Percentiles rank a stretch among this genome's conserved stretches.
Evolutionary conservation across 2,113 vertebrate species (phyloP).

Genomic region (Caranx ignobilis): DNA sequence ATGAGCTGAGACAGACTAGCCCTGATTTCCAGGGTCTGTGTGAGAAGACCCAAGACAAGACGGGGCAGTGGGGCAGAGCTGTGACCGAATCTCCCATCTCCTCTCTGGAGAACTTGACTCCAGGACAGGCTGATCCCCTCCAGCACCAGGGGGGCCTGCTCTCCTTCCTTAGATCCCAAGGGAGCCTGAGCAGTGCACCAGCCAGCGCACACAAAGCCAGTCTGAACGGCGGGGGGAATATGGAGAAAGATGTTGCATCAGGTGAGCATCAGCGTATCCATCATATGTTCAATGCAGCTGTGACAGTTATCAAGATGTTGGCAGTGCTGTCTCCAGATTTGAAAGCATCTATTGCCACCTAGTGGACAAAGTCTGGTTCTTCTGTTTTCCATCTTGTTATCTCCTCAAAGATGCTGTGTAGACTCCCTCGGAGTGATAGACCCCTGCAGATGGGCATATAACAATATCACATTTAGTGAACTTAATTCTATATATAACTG

Average conservation of each 20-base stretch:
- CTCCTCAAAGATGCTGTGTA: conserved; percentile 4
- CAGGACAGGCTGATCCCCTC: conserved; percentile 84
- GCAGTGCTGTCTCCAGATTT: conserved; percentile 7
- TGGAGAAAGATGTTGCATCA: conserved; percentile 88
- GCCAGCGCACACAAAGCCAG: conserved; percentile 87
- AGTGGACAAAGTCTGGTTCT: conserved; percentile 60
- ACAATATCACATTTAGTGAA: conserved; percentile 15
- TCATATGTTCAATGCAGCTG: conserved; percentile 33
- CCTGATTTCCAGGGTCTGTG: conserved; percentile 47
- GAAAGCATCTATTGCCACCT: conserved; percentile 72
- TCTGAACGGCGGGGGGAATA: conserved; percentile 86
- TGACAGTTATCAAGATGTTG: conserved; percentile 12
- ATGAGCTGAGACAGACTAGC: conserved; percentile 58
- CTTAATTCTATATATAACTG: conserved; percentile 21
- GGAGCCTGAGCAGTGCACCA: conserved; percentile 87
- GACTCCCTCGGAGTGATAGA: not conserved
- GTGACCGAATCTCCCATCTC: conserved; percentile 83
- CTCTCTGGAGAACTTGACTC: conserved; percentile 85
- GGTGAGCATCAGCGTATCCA: conserved; percentile 66
- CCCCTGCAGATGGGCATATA: conserved; percentile 9
- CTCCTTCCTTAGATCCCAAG: conserved; percentile 93
- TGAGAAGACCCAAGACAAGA: conserved; percentile 81
- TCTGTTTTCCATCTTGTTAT: not conserved
- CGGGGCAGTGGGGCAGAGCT: conserved; percentile 80
- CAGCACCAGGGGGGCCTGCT: conserved; percentile 91